phyloP scores from a whole-genome alignment of 2,888 invertebrate genomes.

The Thecophora atra region DNA sequence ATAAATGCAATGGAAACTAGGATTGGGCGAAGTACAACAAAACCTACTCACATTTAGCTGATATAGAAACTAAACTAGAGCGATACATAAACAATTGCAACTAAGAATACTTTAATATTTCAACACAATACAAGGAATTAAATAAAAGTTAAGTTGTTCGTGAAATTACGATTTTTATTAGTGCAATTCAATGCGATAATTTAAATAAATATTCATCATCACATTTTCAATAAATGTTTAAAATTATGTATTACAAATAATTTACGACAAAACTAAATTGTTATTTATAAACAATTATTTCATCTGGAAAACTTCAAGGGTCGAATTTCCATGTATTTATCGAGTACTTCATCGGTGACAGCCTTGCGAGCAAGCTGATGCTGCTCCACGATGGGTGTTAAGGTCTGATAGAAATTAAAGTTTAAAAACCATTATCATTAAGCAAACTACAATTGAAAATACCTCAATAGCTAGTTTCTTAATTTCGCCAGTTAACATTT shows the following conservation, averaged over 20 bases:
- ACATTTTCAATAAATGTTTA: constrained; percentile 6
- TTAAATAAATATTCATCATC: constrained; percentile 3
- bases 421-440: constrained; percentile 7
- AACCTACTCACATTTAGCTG: too few species aligned
- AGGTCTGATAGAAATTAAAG: constrained; percentile 61
- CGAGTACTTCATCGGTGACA: constrained; percentile 86
- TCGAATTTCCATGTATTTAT: constrained; percentile 85
- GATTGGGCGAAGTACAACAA: background rate
- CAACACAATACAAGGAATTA: too few species aligned
- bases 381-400: constrained; percentile 80
- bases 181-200: constrained; percentile 1
- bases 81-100: too few species aligned
- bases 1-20: background rate
- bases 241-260: constrained; percentile 35
- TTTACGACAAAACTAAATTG: constrained; percentile 16
- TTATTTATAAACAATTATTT: constrained; percentile 18
- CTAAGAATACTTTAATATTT: too few species aligned
- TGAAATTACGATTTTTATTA: background rate
- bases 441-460: constrained; percentile 11
- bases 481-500: constrained; percentile 91
- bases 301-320: constrained; percentile 71
- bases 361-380: constrained; percentile 83
- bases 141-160: too few species aligned
- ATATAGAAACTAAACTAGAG: too few species aligned
- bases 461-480: constrained; percentile 88